Evolutionary conservation across 2,113 vertebrate genomes (phyloP).

Genomic region (Mus pahari): DNA sequence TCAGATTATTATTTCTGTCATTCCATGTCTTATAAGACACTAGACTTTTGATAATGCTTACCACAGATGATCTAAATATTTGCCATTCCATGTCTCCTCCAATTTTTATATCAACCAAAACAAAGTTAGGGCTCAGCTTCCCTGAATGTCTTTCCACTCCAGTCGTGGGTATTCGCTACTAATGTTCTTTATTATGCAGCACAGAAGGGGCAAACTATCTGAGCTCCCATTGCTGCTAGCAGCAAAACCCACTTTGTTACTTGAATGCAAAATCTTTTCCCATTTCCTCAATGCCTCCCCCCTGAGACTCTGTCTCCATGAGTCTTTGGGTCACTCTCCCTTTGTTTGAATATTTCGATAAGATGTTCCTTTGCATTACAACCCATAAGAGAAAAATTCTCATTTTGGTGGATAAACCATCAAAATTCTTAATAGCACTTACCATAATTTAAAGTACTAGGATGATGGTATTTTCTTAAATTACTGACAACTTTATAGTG

Average conservation of each 20-base stretch:
- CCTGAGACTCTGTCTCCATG: neutral
- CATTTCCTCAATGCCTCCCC: neutral
- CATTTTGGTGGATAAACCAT: neutral
- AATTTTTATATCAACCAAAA: neutral
- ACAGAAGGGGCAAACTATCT: neutral
- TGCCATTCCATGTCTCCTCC: neutral
- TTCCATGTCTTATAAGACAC: neutral
- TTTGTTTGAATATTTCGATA: slow-evolving; percentile 8
- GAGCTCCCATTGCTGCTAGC: neutral
- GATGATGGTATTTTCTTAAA: slow-evolving; percentile 1
- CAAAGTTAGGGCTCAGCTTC: neutral
- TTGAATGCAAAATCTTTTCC: neutral
- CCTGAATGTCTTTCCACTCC: neutral
- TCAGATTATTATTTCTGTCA: neutral
- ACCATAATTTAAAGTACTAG: neutral
- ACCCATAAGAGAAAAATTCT: neutral
- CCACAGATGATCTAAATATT: neutral
- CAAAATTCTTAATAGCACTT: slow-evolving; percentile 21
- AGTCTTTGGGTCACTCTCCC: neutral
- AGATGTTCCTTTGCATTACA: slow-evolving; percentile 25
- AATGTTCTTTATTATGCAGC: neutral
- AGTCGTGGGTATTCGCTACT: neutral
- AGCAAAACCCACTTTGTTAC: neutral
- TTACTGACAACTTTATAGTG: neutral
- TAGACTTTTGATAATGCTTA: neutral